phyloP scores from a whole-genome alignment of 2,888 invertebrate species.

The Frankliniella fusca region DNA sequence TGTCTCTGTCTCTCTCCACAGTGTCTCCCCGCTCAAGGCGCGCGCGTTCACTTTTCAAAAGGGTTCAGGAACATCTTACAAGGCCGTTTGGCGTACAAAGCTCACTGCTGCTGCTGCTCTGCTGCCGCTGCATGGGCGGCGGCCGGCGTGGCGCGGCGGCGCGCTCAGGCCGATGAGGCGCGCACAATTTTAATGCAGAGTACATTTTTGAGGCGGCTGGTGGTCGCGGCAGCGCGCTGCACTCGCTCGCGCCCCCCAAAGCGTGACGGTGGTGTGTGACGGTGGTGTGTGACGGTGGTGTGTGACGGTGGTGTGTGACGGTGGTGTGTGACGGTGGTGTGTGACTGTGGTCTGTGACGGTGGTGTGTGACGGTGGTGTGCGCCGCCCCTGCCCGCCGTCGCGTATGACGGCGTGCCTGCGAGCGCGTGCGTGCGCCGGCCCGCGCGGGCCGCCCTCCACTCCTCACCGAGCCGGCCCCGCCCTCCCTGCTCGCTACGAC shows the following conservation, averaged over 20 bases:
- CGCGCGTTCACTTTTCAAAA: slow-evolving; percentile 22
- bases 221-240: not conserved
- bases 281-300: not conserved
- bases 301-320: not conserved
- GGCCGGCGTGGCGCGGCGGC: not conserved
- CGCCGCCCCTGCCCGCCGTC: not conserved
- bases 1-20: not conserved
- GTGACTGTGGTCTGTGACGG: not conserved
- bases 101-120: not conserved
- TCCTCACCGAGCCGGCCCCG: no score
- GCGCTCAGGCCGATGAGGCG: not conserved
- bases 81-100: not conserved
- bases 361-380: not conserved
- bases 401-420: not conserved
- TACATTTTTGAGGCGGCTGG: not conserved
- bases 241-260: not conserved
- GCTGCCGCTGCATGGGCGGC: not conserved
- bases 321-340: not conserved
- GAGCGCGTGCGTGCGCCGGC: not conserved
- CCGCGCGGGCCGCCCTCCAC: no score
- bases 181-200: slow-evolving; percentile 16
- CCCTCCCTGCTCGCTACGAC: no score
- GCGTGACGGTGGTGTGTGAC: not conserved
- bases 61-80: slow-evolving; percentile 22
- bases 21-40: not conserved